phyloP scores from a whole-genome alignment of 2,113 vertebrate genomes.

The Strix uralensis region DNA sequence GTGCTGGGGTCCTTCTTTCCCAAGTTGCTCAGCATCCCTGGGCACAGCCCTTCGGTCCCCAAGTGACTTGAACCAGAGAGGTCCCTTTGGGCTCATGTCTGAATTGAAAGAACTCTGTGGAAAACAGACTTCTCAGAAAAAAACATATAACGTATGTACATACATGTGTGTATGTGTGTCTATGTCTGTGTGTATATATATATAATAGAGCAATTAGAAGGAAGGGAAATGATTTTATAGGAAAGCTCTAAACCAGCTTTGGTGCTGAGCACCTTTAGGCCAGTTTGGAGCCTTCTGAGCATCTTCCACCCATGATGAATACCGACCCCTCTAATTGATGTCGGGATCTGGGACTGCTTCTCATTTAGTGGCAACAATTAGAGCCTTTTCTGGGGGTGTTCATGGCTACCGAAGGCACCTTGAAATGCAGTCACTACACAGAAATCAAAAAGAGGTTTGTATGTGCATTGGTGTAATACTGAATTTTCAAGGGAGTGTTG shows the following conservation, averaged over 20 bases:
- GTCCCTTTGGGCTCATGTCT: background rate
- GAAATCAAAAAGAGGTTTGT: background rate
- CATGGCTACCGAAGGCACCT: background rate
- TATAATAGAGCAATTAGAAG: background rate
- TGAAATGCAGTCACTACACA: background rate
- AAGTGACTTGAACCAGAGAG: background rate
- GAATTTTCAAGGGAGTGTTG: background rate
- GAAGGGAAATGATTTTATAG: background rate
- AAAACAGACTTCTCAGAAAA: background rate
- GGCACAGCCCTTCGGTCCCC: background rate
- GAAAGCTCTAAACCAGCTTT: background rate
- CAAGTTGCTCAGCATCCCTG: background rate
- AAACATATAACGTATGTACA: accelerated
- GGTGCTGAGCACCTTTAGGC: background rate
- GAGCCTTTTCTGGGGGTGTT: background rate
- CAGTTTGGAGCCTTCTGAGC: background rate
- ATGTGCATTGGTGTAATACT: background rate
- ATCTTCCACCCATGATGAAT: accelerated
- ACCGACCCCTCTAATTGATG: background rate
- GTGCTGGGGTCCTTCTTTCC: background rate
- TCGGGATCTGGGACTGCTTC: background rate
- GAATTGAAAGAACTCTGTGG: background rate
- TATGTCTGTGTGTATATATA: accelerated
- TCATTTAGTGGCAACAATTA: background rate
- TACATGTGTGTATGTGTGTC: accelerated